Evolutionary conservation across 2,797 vertebrate species (phyloP).

Genomic region (Uromys caudimaculatus): DNA sequence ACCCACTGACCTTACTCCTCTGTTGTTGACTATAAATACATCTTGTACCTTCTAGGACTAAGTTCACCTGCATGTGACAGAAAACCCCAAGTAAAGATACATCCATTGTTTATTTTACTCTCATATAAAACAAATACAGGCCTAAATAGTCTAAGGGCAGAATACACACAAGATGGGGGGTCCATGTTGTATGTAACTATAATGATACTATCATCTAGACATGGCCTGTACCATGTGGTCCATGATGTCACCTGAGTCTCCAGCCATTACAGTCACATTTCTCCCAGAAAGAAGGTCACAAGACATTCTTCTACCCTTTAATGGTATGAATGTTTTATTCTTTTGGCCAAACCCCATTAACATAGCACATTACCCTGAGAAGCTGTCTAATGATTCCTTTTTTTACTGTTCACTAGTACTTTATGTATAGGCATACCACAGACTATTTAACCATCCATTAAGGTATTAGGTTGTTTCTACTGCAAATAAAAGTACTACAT

Average conservation of each 20-base stretch:
- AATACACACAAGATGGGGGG: not conserved
- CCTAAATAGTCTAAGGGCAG: not conserved
- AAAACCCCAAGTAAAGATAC: constrained; percentile 31
- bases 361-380: not conserved
- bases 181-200: not conserved
- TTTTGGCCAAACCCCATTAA: not conserved
- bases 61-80: not conserved
- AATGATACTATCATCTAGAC: not conserved
- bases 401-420: not conserved
- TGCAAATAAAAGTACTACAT: not conserved
- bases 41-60: not conserved
- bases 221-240: not conserved
- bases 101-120: not conserved
- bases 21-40: not conserved
- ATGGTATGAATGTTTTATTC: not conserved
- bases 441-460: not conserved
- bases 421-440: not conserved
- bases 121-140: not conserved
- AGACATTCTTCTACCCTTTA: not conserved
- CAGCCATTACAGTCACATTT: not conserved
- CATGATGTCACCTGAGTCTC: not conserved
- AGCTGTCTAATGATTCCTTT: not conserved
- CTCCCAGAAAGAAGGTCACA: not conserved
- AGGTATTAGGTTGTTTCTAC: not conserved
- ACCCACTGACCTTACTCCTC: not conserved